Evolutionary conservation across 1,140 invertebrate species (phyloP), one percentile per base, ranked within the genome.

Genomic region (Hestina assimilis): DNA sequence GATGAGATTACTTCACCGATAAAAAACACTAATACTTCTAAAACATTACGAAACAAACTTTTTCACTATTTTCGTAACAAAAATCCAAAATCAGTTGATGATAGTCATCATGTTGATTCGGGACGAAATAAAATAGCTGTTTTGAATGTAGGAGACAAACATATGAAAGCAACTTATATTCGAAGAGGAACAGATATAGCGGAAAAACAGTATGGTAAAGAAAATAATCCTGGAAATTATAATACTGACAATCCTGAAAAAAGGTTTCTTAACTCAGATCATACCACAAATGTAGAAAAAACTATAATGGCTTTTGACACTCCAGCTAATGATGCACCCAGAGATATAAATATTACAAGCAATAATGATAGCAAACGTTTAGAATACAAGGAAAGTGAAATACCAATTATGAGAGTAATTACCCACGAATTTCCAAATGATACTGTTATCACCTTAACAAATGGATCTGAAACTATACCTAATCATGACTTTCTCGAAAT

Each of bases 401-500:
- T 31, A 24, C 40, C 23, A 7, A n/a, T 59, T n/a, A 43, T 40
- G 5, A 59, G 41, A 43, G 40, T 59, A 35, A 38, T 52, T 20
- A 59, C 28, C 11, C 56, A 23, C 9, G 56, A 59, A 38, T 52
- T 31, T 29, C 42, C 41, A 21, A 51, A 59, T 40, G 56, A 40
- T 12, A 59, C 47, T 15, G 56, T 52, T 28, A n/a, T 28, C 3
- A 59, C 47, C 38, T 12, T 29, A 26, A 51, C 52, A 9, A 46
- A 52, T 31, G 56, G 56, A 6, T 52, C 56, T 11, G 56, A 59
- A 46, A 21, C 45, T 24, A 38, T 52, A 12, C 15, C 28, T 9
- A 45, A 45, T 20, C 17, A 31, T n/a, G 29, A 59, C 19, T 26
- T 35, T 41, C 4, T n/a, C 8, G n/a, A 2, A 1, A 9, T 9